These are phyloP conservation scores for Loris lydekkerianus DNA, from an alignment of 2,797 vertebrate genomes.

Conservation along the genomic window DNA sequence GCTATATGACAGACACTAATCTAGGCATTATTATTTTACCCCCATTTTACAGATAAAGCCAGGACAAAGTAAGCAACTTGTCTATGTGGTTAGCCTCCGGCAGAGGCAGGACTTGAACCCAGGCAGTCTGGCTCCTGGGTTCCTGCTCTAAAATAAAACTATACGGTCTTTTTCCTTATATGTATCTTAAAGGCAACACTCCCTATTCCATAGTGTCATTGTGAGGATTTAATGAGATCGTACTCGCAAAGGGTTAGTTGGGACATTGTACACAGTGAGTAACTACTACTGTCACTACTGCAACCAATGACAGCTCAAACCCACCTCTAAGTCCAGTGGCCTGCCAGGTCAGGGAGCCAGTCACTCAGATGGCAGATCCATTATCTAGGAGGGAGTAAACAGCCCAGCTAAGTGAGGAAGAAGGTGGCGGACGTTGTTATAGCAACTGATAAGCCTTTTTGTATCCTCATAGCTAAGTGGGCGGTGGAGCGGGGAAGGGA, in stretches of 20 bases:
- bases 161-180: not conserved
- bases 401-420: not conserved
- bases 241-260: not conserved
- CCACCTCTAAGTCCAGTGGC: not conserved
- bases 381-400: conserved; percentile 36
- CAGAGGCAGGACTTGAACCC: not conserved
- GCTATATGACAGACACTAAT: not conserved
- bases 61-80: not conserved
- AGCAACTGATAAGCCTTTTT: conserved; percentile 66
- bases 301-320: not conserved
- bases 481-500: not conserved
- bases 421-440: conserved; percentile 60
- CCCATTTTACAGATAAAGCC: not conserved
- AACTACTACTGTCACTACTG: not conserved
- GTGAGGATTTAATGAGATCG: not conserved
- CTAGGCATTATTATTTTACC: not conserved
- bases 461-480: conserved; percentile 24
- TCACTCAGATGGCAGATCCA: not conserved
- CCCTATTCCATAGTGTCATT: not conserved
- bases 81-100: not conserved
- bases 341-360: not conserved
- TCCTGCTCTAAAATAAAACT: not conserved
- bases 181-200: not conserved
- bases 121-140: not conserved
- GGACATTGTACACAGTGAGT: not conserved